phyloP scores from a whole-genome alignment of 2,113 vertebrate species.

The Centropus bengalensis region DNA sequence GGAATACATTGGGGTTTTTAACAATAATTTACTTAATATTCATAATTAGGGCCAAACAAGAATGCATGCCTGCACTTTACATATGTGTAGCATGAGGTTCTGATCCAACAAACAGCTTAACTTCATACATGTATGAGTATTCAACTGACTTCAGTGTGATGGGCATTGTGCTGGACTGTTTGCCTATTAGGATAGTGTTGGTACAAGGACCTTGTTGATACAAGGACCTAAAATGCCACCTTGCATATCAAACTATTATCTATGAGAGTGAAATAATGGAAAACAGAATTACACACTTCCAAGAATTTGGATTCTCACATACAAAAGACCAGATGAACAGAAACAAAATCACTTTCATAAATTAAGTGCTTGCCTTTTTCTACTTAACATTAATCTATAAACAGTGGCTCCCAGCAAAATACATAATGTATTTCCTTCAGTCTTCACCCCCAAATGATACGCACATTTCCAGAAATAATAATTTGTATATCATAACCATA shows the following conservation, averaged over 20 bases:
- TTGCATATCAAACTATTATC: neutral
- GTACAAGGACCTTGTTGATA: neutral
- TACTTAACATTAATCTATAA: neutral
- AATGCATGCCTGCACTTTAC: neutral
- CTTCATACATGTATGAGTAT: neutral
- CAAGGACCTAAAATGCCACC: neutral
- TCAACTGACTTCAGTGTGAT: neutral
- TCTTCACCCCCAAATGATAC: neutral
- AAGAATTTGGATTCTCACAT: neutral
- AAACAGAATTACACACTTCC: neutral
- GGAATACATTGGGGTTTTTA: neutral
- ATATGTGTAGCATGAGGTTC: neutral
- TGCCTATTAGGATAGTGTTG: neutral
- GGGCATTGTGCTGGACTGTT: neutral
- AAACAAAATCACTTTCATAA: neutral
- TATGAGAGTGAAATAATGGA: neutral
- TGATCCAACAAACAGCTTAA: neutral
- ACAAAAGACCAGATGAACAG: neutral
- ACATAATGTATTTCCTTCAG: neutral
- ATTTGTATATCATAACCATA: neutral
- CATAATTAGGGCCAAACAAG: neutral
- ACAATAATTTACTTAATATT: neutral
- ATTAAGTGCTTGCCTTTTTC: neutral
- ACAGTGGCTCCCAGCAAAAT: neutral
- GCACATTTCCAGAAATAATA: neutral